phyloP scores from a whole-genome alignment of 2,888 invertebrate genomes.

The Calameuta idolon region DNA sequence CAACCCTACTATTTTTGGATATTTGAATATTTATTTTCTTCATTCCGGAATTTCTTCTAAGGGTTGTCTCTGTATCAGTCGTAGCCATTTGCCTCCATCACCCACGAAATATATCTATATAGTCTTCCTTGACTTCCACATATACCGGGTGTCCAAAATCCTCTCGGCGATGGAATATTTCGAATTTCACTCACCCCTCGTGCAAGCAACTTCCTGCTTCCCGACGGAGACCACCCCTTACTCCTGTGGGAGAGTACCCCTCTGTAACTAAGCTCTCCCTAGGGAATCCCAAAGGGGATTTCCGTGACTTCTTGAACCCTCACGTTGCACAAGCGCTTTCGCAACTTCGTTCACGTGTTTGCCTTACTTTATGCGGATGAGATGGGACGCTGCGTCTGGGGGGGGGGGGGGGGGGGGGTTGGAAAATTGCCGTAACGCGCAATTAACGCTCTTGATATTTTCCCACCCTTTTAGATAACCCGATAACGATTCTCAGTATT shows the following conservation, averaged over 20 bases:
- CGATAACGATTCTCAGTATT: background rate
- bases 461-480: background rate
- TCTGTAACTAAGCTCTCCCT: conserved; percentile 21
- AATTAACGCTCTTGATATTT: background rate
- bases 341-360: background rate
- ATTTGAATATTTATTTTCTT: background rate
- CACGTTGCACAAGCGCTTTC: background rate
- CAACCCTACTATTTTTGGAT: no score
- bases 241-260: background rate
- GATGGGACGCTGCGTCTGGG: background rate
- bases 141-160: background rate
- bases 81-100: background rate
- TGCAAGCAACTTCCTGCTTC: conserved; percentile 11
- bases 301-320: conserved; percentile 15
- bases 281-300: conserved; percentile 14
- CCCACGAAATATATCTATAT: background rate
- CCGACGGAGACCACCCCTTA: background rate
- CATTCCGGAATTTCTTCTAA: background rate
- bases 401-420: background rate
- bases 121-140: background rate
- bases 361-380: background rate
- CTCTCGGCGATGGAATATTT: background rate
- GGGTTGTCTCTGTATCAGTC: background rate
- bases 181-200: background rate
- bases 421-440: background rate